phyloP scores from a whole-genome alignment of 1,140 invertebrate genomes.

The Homarus americanus region DNA sequence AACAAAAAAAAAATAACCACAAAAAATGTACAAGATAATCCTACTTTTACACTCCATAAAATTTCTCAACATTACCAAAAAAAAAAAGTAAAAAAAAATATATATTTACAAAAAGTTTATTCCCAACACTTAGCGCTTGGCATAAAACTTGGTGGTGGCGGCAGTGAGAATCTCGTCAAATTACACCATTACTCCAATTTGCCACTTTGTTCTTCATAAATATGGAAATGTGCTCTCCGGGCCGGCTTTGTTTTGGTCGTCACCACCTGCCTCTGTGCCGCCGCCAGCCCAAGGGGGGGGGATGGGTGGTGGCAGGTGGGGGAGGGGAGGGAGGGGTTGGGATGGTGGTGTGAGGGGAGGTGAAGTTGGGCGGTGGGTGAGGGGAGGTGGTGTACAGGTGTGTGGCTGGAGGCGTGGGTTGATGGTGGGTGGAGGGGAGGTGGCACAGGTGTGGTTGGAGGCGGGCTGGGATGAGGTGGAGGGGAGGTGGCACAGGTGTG shows the following conservation, averaged over 20 bases:
- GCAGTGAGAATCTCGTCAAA: constrained; percentile 46
- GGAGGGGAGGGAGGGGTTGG: not conserved
- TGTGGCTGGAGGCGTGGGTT: too few relatives aligned
- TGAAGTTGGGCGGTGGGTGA: not conserved
- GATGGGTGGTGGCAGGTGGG: not conserved
- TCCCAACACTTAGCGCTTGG: not conserved
- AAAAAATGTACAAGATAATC: too few relatives aligned
- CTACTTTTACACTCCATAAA: too few relatives aligned
- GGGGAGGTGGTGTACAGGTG: not conserved
- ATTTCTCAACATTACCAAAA: too few relatives aligned
- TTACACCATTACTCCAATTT: constrained; percentile 63
- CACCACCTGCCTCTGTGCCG: not conserved
- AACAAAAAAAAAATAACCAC: too few relatives aligned
- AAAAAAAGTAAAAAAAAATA: not conserved
- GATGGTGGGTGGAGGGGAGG: too few relatives aligned
- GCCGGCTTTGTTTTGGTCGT: constrained; percentile 36
- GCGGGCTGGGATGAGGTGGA: too few relatives aligned
- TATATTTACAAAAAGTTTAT: not conserved
- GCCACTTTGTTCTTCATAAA: constrained; percentile 57
- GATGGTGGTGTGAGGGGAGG: not conserved
- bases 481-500: too few relatives aligned
- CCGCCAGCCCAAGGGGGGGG: not conserved
- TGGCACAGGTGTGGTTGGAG: too few relatives aligned
- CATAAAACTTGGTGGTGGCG: not conserved
- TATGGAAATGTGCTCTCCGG: constrained; percentile 52